Evolutionary conservation across 1,140 invertebrate genomes (phyloP), one percentile per base, ranked within the genome.

Genomic region (Drosophila subpulchrella): DNA sequence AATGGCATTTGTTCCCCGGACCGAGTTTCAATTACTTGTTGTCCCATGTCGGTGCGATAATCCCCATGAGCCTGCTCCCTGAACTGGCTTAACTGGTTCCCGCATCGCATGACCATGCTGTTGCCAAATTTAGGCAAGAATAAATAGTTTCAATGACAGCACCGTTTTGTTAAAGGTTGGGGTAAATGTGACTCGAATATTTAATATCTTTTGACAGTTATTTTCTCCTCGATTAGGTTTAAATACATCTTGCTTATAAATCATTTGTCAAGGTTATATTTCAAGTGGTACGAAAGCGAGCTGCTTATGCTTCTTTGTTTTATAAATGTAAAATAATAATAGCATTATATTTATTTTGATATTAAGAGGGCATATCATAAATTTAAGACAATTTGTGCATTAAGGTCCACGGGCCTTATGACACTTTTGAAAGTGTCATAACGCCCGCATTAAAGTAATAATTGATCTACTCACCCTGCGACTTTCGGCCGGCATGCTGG

Each of bases 401-500:
- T 20, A 20, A 20, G 20, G 20, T 2, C 20, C 20, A 20, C 20
- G 27, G 27, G 3, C 27, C 0, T 27, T 27, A 27, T 27, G 3
- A 27, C 27, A 27, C 27, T 27, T 27, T 1, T 27, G 5, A 27
- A 27, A 27, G 27, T 27, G 1, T 27, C 3, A 27, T 27, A 27
- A 27, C 27, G 27, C 27, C 27, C 0, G 3, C 27, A 27, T 3
- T 0, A 27, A 27, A 27, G 5, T 10, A 34, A 3, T 34, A 3
- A 34, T 34, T 34, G 10, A 34, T 34, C 8, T 12, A 75, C 82
- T 80, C 39, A 92, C 91, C 85, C 91, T 91, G 39, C 91, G 73
- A 56, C 80, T 89, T 58, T 92, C 91, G 3, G 90, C 91, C 2
- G 91, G 91, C 91, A 92, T 92, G 58, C 91, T 92, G 6, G 91